These are phyloP conservation scores for Saccostrea echinata DNA, from an alignment of 1,140 invertebrate species.

Conservation along the genomic window DNA sequence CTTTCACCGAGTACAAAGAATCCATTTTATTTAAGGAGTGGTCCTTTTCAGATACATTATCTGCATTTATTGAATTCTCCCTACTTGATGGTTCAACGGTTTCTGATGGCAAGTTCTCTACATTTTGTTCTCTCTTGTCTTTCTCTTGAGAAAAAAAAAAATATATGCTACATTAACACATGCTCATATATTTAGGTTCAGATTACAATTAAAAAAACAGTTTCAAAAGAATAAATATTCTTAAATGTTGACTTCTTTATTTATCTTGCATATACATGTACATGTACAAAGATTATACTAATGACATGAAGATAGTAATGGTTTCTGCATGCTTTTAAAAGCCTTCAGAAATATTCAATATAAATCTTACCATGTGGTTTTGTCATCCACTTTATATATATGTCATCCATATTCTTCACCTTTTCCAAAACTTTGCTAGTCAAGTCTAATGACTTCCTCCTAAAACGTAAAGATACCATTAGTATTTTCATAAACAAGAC, in stretches of 20 bases:
- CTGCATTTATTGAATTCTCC: background rate
- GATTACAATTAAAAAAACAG: too few relatives aligned
- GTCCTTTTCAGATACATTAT: background rate
- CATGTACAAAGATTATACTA: too few relatives aligned
- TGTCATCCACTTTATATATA: conserved; percentile 41
- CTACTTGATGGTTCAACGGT: background rate
- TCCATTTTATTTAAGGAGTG: background rate
- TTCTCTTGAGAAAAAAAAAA: background rate
- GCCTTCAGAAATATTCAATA: background rate
- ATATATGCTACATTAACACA: background rate
- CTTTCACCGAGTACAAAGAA: background rate
- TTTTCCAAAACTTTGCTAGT: conserved; percentile 30
- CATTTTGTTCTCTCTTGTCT: background rate
- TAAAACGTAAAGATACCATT: conserved; percentile 2
- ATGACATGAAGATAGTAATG: too few relatives aligned
- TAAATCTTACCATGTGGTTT: background rate
- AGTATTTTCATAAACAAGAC: background rate
- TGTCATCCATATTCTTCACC: conserved; percentile 60
- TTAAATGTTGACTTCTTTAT: too few relatives aligned
- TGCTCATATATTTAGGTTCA: too few relatives aligned
- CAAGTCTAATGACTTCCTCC: conserved; percentile 48
- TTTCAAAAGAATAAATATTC: too few relatives aligned
- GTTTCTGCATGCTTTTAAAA: too few relatives aligned
- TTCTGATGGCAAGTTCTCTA: background rate
- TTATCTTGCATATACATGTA: too few relatives aligned